Base-by-base conservation (phyloP, 2,888 invertebrate species). In the Hemaris fuciformis region DNA sequence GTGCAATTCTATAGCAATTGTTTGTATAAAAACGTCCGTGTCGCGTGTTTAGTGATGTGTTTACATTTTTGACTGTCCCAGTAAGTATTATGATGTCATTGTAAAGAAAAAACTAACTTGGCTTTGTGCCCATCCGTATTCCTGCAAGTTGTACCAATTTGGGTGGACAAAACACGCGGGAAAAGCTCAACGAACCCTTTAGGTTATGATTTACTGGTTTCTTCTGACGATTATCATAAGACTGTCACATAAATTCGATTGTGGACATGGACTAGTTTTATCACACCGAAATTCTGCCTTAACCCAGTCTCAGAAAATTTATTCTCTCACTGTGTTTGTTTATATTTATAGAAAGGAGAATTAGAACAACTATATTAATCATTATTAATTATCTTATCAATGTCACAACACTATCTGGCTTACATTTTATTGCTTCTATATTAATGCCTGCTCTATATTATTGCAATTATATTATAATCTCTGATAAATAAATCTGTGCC, bases 71-170 rank as follows among this genome's bases (percentile, higher is more conserved):
- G 86, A 88, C 80, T 83, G 83, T 80, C 83, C 74, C 80, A 79
- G 91, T 92, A 79, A 90, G 91, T 92, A 74, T 45, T 76, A 92
- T 91, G 91, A 91, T 91, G 91, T 92, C 92, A 92, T 91, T 88
- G 83, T 86, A 82, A 85, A 84, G 84, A 87, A 91, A 88, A 91
- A 90, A 89, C 83, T 83, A 80, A 84, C 83, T 91, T 92, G 92
- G 91, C 91, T 91, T 85, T 87, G 88, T 92, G 92, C 92, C 92
- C 91, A 91, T 85, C 89, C 85, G 79, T 89, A 91, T 91, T 87
- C 88, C 87, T 87, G 79, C 79, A 83, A 83, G 81, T 84, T 82
- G 83, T 79, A 82, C 75, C 69, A 46, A 45, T 89, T 85, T 79
- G 77, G 73, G 77, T 78, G 84, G 81, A 84, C 74, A 83, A 80